A percentile compares a stretch with the other conserved stretches of the same genome.
These are phyloP conservation scores for Antechinus stuartii DNA, from an alignment of 2,113 vertebrate genomes.

Conservation along the genomic window DNA sequence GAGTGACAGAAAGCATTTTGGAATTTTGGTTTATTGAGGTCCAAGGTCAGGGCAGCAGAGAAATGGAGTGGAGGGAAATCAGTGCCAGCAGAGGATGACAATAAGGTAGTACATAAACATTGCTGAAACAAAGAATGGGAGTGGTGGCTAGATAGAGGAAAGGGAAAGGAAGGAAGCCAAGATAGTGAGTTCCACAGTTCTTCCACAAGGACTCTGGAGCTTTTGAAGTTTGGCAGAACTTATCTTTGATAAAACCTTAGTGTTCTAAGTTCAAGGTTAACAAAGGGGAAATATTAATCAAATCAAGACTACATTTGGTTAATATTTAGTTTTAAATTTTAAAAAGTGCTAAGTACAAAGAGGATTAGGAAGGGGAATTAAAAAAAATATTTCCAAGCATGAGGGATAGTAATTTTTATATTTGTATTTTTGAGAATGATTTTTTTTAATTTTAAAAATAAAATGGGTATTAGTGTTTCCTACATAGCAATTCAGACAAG, in stretches of 20 bases:
- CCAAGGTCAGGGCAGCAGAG: background rate
- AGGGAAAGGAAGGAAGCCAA: background rate
- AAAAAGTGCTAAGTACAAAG: background rate
- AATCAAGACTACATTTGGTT: background rate
- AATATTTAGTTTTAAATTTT: background rate
- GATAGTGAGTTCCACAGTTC: background rate
- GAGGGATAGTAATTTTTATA: background rate
- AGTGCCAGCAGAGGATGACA: background rate
- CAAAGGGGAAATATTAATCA: background rate
- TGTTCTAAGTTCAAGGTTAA: conserved; percentile 7
- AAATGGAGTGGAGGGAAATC: background rate
- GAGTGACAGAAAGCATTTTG: background rate
- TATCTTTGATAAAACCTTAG: background rate
- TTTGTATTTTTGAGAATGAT: conserved; percentile 40
- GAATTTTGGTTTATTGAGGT: background rate
- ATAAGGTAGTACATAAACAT: background rate
- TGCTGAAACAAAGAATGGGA: background rate
- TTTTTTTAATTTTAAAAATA: conserved; percentile 76
- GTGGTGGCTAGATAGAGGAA: background rate
- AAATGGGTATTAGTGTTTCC: conserved; percentile 73
- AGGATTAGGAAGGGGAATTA: background rate
- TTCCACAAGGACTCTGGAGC: background rate
- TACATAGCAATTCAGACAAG: conserved; percentile 55
- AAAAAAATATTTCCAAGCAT: background rate
- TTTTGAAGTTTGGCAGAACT: background rate